These are phyloP conservation scores for Eristalinus sepulchralis DNA, from an alignment of 2,888 invertebrate species.

Conservation along the genomic window DNA sequence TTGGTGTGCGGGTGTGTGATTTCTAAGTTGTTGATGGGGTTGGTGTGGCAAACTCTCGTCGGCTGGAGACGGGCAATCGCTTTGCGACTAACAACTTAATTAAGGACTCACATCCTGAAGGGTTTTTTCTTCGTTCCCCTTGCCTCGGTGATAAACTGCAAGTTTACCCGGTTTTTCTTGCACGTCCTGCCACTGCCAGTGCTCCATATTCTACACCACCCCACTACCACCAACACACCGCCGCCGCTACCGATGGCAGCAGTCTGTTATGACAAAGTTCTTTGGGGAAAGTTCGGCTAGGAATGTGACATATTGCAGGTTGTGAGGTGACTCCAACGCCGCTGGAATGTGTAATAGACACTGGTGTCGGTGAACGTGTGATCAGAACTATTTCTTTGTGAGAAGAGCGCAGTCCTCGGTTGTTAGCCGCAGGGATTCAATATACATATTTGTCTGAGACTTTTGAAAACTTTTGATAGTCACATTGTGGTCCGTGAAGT, in stretches of 20 bases:
- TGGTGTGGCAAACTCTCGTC: neutral
- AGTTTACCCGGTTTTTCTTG: conserved; percentile 49
- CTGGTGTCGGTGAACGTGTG: neutral
- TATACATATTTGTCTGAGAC: neutral
- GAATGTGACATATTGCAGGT: conserved; percentile 68
- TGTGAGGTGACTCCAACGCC: conserved; percentile 46
- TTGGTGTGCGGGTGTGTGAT: conserved; percentile 52
- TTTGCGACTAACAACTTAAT: conserved; percentile 52
- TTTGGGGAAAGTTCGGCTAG: conserved; percentile 39
- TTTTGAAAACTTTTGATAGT: neutral
- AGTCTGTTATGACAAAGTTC: conserved; percentile 63
- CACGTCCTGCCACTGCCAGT: conserved; percentile 46
- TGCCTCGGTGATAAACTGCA: conserved; percentile 52
- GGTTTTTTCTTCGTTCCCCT: conserved; percentile 8
- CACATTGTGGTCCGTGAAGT: neutral
- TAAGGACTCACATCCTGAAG: conserved; percentile 60
- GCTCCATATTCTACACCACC: neutral
- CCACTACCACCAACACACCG: neutral
- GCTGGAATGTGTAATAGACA: neutral
- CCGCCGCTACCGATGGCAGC: conserved; percentile 27
- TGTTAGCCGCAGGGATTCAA: neutral
- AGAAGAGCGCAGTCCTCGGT: neutral
- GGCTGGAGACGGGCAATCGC: conserved; percentile 28
- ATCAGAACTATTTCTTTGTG: neutral
- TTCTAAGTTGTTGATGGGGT: conserved; percentile 49